Base-by-base conservation (phyloP, 2,113 vertebrate species). In the Australoheros scitulus region DNA sequence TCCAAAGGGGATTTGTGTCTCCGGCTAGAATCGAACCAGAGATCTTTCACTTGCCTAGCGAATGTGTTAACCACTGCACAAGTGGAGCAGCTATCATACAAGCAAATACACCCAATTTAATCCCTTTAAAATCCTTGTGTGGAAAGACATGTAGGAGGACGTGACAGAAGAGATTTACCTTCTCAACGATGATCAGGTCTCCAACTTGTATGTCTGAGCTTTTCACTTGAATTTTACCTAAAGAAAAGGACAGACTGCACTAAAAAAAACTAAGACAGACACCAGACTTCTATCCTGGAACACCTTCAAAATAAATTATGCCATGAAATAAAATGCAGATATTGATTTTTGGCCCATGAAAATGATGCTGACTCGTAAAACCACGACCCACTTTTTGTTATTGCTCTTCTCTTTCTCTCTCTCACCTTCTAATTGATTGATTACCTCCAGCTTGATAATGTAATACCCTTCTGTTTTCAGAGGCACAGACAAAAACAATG, bases 131-230 rank as follows among this genome's bases (percentile, higher is more conserved):
- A 34, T 50, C 43, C 43, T 52, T 52, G 24, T 1, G 1, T 32
- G 61, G 13, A 75, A 52, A 65, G 0, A 57, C 8, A 13, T 76
- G 4, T 24, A 24, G 1, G 1, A n/a, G 22, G 2, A 52, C 24
- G 56, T 7, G 2, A 13, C 17, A 63, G 36, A 17, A 89, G 89
- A 94, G 70, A 82, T 85, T 94, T 93, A 99, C 98, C 98, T 99
- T 99, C 92, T 99, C 98, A 79, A 99, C 98, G 86, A 99, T 97
- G 95, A 99, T 98, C 94, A 99, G 95, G 95, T 99, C 98, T 94
- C 98, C 98, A 85, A 99, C 98, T 95, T 97, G 98, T 88, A 99
- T 99, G 95, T 99, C 98, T 92, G 98, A 98, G 94, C 98, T 99
- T 95, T 98, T 97, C 89, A 99, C 97, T 94, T 97, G 97, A 85